These are phyloP conservation scores for Holotrichia oblita DNA, from an alignment of 1,140 invertebrate species.

Conservation along the genomic window DNA sequence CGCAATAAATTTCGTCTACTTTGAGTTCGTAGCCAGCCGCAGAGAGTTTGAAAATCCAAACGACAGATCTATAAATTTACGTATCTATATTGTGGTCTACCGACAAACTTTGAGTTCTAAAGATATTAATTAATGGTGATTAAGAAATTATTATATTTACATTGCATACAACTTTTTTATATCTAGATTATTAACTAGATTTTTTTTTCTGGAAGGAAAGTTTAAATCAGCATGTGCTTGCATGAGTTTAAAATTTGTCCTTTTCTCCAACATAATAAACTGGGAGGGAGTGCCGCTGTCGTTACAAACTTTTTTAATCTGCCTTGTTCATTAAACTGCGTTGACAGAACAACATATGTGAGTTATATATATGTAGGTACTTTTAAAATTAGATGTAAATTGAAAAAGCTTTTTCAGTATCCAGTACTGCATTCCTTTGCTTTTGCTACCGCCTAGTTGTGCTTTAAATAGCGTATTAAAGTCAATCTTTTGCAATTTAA, in stretches of 20 bases:
- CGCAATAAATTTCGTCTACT: slow-evolving; percentile 4
- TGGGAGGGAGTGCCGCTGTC: not conserved
- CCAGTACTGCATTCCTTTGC: not conserved
- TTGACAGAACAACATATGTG: not conserved
- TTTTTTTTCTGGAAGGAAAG: not conserved
- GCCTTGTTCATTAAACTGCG: not conserved
- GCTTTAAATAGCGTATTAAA: too few species aligned
- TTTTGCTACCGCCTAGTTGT: too few species aligned
- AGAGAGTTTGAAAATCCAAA: slow-evolving; percentile 8
- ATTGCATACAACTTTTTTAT: too few species aligned
- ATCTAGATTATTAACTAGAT: too few species aligned
- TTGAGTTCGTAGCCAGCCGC: not conserved
- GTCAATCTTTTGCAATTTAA: too few species aligned
- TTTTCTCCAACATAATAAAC: not conserved
- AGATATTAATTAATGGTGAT: slow-evolving; percentile 2
- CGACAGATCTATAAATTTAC: slow-evolving; percentile 13
- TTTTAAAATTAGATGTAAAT: not conserved
- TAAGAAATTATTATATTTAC: not conserved
- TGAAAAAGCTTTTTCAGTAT: slow-evolving; percentile 1
- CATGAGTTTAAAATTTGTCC: not conserved
- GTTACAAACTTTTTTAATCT: slow-evolving; percentile 4
- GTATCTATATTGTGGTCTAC: not conserved
- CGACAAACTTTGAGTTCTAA: not conserved
- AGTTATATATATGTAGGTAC: not conserved
- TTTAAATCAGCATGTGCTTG: not conserved